Base-by-base conservation (phyloP, 2,888 invertebrate species). In the Zygaena filipendulae region DNA sequence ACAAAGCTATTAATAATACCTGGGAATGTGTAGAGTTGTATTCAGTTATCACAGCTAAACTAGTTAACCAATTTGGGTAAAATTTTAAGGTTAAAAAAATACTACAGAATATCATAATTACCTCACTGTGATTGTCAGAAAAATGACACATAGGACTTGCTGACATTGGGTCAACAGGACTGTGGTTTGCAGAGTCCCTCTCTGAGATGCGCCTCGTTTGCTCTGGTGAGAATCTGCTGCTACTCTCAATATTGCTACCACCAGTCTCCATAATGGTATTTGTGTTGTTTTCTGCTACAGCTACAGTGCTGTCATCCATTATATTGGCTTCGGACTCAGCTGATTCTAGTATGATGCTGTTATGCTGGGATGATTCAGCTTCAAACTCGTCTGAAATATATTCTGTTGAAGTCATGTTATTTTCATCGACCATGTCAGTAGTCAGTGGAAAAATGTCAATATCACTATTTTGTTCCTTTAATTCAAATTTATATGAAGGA, bases 151-250 rank as follows among this genome's bases (percentile, higher is more conserved):
- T 79, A 36, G 86, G 85, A 61, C 86, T 87, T 42, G 84, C 88
- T 45, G 88, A 57, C 57, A 87, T 85, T 19, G 85, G 86, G 47
- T 89, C 90, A 29, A 86, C 83, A 2, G 89, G 89, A 64, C 90
- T 90, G 50, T 90, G 88, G 66, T 89, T 90, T 11, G 90, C 90
- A 12, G 90, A 90, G 64, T 90, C 89, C 51, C 89, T 72, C 52
- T 75, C 81, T 33, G 68, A 66, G 39, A 66, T 59, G 40, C 42
- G 62, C 59, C 75, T 70, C 38, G 52, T 57, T 53, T 68, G 70
- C 45, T 67, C 46, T 42, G 59, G 46, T 33, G 68, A 64, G 48
- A 61, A 75, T 47, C 58, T 63, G 43, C 63, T 58, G 46, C 56
- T 56, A 54, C 49, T 63, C 41, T 62, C 58, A 36, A 47, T 49